phyloP scores from a whole-genome alignment of 2,113 vertebrate species.

The Pygathrix nemaeus region DNA sequence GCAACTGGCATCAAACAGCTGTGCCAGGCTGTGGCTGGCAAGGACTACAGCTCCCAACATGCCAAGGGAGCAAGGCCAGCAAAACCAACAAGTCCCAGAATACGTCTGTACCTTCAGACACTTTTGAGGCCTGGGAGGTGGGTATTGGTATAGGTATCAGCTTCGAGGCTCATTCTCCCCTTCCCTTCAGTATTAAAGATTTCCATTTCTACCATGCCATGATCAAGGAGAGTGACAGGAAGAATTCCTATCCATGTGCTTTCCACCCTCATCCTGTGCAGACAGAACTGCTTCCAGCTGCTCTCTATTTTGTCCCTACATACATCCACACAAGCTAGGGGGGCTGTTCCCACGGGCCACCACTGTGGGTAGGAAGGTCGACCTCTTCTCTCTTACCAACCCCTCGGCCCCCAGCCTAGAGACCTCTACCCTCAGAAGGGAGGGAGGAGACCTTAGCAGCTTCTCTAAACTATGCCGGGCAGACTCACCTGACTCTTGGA shows the following conservation, averaged over 20 bases:
- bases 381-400: not conserved
- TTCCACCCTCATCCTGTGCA: slow-evolving; percentile 38
- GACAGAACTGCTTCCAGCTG: slow-evolving; percentile 33
- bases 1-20: slow-evolving; percentile 73
- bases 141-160: slow-evolving; percentile 26
- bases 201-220: slow-evolving; percentile 15
- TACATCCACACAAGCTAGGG: not conserved
- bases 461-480: not conserved
- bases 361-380: slow-evolving; percentile 5
- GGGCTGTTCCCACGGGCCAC: not conserved
- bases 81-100: slow-evolving; percentile 78
- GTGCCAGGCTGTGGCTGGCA: slow-evolving; percentile 72
- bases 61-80: slow-evolving; percentile 57
- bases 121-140: slow-evolving; percentile 70
- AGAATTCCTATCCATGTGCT: slow-evolving; percentile 58
- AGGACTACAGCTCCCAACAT: slow-evolving; percentile 81
- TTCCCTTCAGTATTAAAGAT: slow-evolving; percentile 49
- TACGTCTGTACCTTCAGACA: slow-evolving; percentile 69
- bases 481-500: slow-evolving; percentile 45
- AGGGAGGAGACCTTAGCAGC: slow-evolving; percentile 23
- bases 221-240: not conserved
- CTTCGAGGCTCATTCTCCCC: slow-evolving; percentile 11
- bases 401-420: not conserved
- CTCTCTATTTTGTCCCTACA: slow-evolving; percentile 23
- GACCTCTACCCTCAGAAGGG: slow-evolving; percentile 3